Evolutionary conservation across 1,140 invertebrate species (phyloP).

Genomic region (Lepidostoma basale): DNA sequence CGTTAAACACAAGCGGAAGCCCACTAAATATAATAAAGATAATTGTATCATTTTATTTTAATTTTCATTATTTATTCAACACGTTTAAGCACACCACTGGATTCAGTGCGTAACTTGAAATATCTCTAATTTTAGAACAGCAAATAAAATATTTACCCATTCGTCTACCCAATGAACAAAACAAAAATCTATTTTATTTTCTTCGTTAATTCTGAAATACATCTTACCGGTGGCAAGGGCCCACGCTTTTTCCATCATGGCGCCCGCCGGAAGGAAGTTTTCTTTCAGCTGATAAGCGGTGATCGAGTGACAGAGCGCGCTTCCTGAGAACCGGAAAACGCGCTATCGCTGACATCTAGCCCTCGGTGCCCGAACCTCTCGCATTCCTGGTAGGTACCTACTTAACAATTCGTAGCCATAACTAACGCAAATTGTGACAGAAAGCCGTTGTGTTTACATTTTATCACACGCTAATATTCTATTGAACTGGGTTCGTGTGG

Average conservation of each 20-base stretch:
- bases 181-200: neutral
- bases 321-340: neutral
- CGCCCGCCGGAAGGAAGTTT: conserved; percentile 12
- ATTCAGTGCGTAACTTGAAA: neutral
- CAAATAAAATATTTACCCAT: neutral
- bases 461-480: no score
- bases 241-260: conserved; percentile 6
- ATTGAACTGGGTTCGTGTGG: no score
- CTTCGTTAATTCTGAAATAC: conserved; percentile 1
- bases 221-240: neutral
- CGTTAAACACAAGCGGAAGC: no score
- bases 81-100: neutral
- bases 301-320: conserved; percentile 13
- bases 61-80: neutral
- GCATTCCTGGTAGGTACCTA: neutral
- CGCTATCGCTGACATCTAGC: neutral
- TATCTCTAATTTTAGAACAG: neutral
- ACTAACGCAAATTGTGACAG: neutral
- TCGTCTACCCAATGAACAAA: no score
- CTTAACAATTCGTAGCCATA: neutral
- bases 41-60: no score
- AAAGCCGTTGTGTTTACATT: no score
- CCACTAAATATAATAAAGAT: no score
- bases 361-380: neutral
- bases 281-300: conserved; percentile 19